Conservation (phyloP, 2,797 vertebrate genomes). For the Acanthurus tractus region DNA sequence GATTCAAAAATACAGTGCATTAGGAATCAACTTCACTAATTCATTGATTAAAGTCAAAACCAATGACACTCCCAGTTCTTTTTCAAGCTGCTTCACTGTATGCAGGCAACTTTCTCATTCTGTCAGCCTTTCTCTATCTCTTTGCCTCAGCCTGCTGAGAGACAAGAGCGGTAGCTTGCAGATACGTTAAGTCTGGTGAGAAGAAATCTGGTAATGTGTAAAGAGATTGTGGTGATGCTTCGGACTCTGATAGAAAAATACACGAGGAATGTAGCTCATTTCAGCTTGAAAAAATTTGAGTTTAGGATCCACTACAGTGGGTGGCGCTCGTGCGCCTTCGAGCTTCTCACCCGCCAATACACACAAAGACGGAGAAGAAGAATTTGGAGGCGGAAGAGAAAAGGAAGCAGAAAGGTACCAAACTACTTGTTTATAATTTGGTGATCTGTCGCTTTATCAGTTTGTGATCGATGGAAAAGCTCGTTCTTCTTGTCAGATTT, state of each 20-base stretch:
- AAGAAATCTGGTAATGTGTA: neutral
- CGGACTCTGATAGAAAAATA: neutral
- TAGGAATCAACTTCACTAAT: too few relatives aligned
- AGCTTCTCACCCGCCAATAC: neutral
- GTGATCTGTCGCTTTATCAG: neutral
- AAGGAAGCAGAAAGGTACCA: neutral
- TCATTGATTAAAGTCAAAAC: too few relatives aligned
- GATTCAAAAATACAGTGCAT: too few relatives aligned
- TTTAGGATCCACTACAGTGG: neutral
- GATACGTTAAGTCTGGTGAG: too few relatives aligned
- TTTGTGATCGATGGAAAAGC: too few relatives aligned
- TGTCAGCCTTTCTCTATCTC: neutral
- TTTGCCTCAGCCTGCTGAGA: constrained; percentile 18
- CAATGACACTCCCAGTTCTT: too few relatives aligned
- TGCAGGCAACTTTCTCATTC: neutral
- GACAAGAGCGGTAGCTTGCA: neutral
- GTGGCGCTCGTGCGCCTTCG: constrained; percentile 1
- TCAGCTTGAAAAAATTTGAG: neutral
- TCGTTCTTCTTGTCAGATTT: neutral
- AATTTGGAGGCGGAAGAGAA: neutral
- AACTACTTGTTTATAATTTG: neutral
- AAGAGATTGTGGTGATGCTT: too few relatives aligned
- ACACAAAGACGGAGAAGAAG: constrained; percentile 2
- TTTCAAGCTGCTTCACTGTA: neutral
- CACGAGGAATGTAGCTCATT: too few relatives aligned